Conservation (phyloP, 2,797 vertebrate species). For the Sebastes melanostomus region DNA sequence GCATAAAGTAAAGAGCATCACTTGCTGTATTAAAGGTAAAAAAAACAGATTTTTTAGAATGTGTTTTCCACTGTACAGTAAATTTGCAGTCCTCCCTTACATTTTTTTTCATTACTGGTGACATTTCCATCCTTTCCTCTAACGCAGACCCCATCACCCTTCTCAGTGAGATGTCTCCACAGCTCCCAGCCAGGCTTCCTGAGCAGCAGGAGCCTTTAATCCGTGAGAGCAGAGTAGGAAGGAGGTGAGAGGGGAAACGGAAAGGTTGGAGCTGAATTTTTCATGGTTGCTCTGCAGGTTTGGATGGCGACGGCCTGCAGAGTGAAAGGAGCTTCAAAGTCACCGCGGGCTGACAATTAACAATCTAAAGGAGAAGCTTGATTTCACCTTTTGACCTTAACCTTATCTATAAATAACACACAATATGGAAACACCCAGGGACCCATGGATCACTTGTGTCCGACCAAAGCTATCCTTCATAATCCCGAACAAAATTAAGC, state of each 20-base stretch:
- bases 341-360: constrained; percentile 31
- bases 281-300: constrained; percentile 68
- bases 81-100: background rate
- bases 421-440: background rate
- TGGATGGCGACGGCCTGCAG: constrained; percentile 27
- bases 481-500: constrained; percentile 26
- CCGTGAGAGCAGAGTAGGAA: constrained; percentile 34
- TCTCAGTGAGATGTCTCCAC: constrained; percentile 55
- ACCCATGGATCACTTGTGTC: background rate
- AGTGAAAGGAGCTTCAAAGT: constrained; percentile 58
- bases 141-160: constrained; percentile 6
- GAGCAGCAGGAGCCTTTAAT: constrained; percentile 59
- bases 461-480: constrained; percentile 18
- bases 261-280: constrained; percentile 78
- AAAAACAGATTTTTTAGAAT: too few species aligned
- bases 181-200: constrained; percentile 60
- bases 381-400: constrained; percentile 15
- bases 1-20: background rate
- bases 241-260: constrained; percentile 25
- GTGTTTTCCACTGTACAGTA: background rate
- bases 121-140: constrained; percentile 40
- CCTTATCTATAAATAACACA: constrained; percentile 4
- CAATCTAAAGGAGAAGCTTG: constrained; percentile 34
- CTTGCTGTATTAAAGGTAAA: background rate
- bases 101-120: constrained; percentile 23